Evolutionary conservation across 2,797 vertebrate species (phyloP), one percentile per base, ranked within the genome.

Genomic region (Coendou prehensilis): DNA sequence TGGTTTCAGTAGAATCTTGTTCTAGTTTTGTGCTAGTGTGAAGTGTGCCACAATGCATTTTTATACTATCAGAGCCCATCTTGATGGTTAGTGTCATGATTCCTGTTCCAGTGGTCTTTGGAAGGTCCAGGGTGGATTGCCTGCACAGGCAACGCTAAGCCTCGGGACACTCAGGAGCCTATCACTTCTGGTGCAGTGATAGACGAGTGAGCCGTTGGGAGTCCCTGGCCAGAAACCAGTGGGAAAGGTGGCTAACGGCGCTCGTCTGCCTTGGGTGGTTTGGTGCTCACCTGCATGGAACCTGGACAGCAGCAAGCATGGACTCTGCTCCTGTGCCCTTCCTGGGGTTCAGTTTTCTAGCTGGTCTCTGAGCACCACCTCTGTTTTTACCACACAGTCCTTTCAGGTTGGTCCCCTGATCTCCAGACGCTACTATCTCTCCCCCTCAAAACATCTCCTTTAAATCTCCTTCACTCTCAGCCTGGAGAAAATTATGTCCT

Each of bases 81-180:
- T 71, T 89, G 59, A 47, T 30, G n/a, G n/a, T 56, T 83, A 63
- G 47, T 59, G 47, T 71, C 9, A 9, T 47, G 52, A 37, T 89
- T 91, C 73, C n/a, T 93, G 71, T 26, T 89, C 83, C 56, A 75
- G 33, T 20, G n/a, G 23, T 37, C 57, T 83, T 93, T 28, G 92
- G 75, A 87, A 59, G 56, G 50, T 41, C 41, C 52, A 73, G 15
- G n/a, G 64, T 15, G 67, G 52, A 52, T 81, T 28, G n/a, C 50
- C 3, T 20, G 26, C 9, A 17, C 10, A 18, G 54, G 69, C 30
- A 7, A 41, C 28, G 20, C 18, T 75, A 56, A 37, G 15, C 45
- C 67, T 87, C 88, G 67, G 84, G 57, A 64, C n/a, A 8, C n/a
- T 23, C 78, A 75, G 82, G 50, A 79, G 52, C 17, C 80, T 20